Percentiles rank a stretch among this genome's conserved stretches.
These are phyloP conservation scores for Diaprepes abbreviatus DNA, from an alignment of 2,888 invertebrate genomes.

Conservation along the genomic window DNA sequence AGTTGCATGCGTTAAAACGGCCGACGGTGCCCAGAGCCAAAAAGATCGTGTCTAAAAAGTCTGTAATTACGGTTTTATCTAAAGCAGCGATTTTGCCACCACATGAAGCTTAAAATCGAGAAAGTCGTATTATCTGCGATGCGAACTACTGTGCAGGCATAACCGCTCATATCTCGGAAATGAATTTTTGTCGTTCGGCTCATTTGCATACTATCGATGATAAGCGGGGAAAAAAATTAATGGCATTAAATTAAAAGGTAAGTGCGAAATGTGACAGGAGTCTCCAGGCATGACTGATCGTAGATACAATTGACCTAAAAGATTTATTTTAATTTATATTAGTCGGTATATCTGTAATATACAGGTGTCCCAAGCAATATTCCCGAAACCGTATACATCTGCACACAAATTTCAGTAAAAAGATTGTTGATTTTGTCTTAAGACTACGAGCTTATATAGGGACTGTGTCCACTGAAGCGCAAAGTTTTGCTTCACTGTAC, in stretches of 20 bases:
- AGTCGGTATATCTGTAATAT: no score
- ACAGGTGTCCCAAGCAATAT: no score
- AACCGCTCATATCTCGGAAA: conserved; percentile 1
- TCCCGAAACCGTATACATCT: no score
- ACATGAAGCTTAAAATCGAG: conserved; percentile 5
- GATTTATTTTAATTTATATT: no score
- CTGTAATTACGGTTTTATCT: conserved; percentile 26
- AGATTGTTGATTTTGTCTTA: no score
- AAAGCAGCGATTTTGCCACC: conserved; percentile 16
- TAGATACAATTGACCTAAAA: neutral
- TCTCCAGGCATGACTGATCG: neutral
- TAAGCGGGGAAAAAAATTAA: conserved; percentile 9
- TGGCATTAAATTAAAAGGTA: conserved; percentile 17
- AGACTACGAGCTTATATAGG: no score
- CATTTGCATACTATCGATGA: conserved; percentile 12
- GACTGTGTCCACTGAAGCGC: no score
- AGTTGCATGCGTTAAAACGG: neutral
- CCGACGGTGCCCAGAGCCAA: conserved; percentile 27
- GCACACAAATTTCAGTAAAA: no score
- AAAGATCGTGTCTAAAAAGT: conserved; percentile 24
- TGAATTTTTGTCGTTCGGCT: neutral
- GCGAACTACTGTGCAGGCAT: conserved; percentile 17
- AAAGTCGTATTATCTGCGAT: conserved; percentile 10
- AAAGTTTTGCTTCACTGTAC: no score
- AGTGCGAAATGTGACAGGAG: conserved; percentile 5